Base-by-base conservation (phyloP, 2,113 vertebrate genomes). In the Muntiacus reevesi region DNA sequence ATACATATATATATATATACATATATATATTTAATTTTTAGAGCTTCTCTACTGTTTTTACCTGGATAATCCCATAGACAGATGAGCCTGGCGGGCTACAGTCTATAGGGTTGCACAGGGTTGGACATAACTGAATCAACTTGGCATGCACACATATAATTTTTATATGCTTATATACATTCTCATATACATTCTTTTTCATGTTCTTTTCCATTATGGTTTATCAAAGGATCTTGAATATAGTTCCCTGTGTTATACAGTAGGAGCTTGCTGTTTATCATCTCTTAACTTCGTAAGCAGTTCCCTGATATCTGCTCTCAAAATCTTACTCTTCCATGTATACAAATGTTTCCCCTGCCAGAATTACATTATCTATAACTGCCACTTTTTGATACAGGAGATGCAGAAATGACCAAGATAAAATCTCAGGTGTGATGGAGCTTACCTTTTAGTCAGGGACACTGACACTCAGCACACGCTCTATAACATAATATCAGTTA, bases 1-100 rank as follows among this genome's bases (percentile, higher is more conserved):
- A 40, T 27, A 14, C 0, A 10, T 19, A 36, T 19, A 19, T 36
- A 5, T 36, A 1, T n/a, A 2, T 13, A 40, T 13, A 40, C 5
- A 14, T 0, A 10, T 11, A 36, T n/a, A 67, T 67, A 21, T 36
- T 36, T 2, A 67, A 67, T 36, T 9, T 67, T 36, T 67, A 36
- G 17, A 33, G 17, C n/a, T 67, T 67, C 64, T 67, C n/a, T 71
- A 40, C 19, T 71, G 67, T 40, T 71, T 40, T n/a, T 71, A 10
- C n/a, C n/a, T 40, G n/a, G n/a, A 40, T 71, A 71, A 71, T 71
- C n/a, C 67, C n/a, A 71, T 40, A 10, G 67, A 71, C n/a, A 71
- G n/a, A 23, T 19, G n/a, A 71, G 67, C 10, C 67, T 71, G n/a
- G 19, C 5, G 5, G n/a, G 67, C 67, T 40, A 71, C n/a, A 71